Evolutionary conservation across 2,888 invertebrate genomes (phyloP), one percentile per base, ranked within the genome.

Genomic region (Coleophora deauratella): DNA sequence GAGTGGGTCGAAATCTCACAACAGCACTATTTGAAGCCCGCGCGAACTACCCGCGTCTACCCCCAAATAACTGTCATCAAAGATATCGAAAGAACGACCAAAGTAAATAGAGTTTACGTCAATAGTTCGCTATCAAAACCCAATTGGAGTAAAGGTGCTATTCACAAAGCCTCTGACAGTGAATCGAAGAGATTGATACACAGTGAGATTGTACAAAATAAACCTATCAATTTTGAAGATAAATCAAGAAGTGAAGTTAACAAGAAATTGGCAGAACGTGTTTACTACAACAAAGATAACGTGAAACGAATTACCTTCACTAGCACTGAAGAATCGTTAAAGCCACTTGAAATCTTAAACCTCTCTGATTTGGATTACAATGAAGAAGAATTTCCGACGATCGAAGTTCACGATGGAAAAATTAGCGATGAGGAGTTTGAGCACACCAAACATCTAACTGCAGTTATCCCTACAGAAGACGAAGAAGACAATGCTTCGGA

Each of bases 1-100:
- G 84, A 85, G 40, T 85, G 84, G 84, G 80, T 85, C 27, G 75
- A 85, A 50, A 84, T 85, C 46, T 66, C 82, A 0, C 84, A 84
- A 46, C 72, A 72, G 33, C 63, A 72, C 45, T 74, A 76, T 49
- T 61, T 59, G 31, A 73, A 72, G 45, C 65, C 73, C 2, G 13
- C 54, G 13, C 44, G 55, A 9, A 50, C 39, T 36, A 44, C 45
- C 6, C 43, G 47, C 36, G 47, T 44, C 37, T 42, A 40, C 13
- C 49, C 52, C 10, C 42, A 10, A 45, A 45, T 10, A 44, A 37
- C 15, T 30, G 27, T 12, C 1, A 35, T 21, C 42, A 2, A 44
- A 46, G 33, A 31, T 31, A 35, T 35, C 1, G 56, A 57, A 34
- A 43, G 49, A n/a, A 46, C 46, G 0, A 49, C 55, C 2, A 57